These are phyloP conservation scores for Apis dorsata DNA, from an alignment of 1,140 invertebrate genomes.

Conservation along the genomic window DNA sequence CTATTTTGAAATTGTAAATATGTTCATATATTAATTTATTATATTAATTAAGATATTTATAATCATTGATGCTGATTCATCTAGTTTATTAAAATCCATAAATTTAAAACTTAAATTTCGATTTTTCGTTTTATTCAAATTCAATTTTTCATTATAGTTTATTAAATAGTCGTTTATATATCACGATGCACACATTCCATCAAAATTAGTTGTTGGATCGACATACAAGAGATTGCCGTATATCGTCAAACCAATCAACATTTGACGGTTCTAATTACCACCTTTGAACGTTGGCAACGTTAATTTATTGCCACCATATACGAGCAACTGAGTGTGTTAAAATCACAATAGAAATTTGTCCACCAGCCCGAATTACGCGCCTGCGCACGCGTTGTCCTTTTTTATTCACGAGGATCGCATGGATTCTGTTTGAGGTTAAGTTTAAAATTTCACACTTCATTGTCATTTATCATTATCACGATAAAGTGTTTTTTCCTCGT, in stretches of 20 bases:
- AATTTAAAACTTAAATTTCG: neutral
- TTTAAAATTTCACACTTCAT: neutral
- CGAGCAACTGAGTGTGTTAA: constrained; percentile 23
- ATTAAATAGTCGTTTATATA: neutral
- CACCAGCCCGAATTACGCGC: neutral
- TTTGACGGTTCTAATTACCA: constrained; percentile 28
- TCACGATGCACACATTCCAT: too few species aligned
- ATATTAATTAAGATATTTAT: too few species aligned
- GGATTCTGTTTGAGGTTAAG: neutral
- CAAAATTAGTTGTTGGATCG: constrained; percentile 48
- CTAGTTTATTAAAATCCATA: neutral
- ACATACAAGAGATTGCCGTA: constrained; percentile 5
- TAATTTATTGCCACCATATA: constrained; percentile 40
- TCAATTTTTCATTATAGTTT: neutral
- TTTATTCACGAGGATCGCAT: neutral
- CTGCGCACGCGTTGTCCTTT: constrained; percentile 8
- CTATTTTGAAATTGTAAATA: too few species aligned
- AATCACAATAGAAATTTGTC: constrained; percentile 44
- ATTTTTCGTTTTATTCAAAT: neutral
- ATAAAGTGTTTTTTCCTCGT: neutral
- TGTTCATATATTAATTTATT: too few species aligned
- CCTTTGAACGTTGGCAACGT: constrained; percentile 19
- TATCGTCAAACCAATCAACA: constrained; percentile 47
- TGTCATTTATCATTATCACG: neutral
- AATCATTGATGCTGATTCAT: neutral